Percentiles rank a stretch among this genome's conserved stretches.
Conservation (phyloP, 2,797 vertebrate species). For the Crax fasciolata region DNA sequence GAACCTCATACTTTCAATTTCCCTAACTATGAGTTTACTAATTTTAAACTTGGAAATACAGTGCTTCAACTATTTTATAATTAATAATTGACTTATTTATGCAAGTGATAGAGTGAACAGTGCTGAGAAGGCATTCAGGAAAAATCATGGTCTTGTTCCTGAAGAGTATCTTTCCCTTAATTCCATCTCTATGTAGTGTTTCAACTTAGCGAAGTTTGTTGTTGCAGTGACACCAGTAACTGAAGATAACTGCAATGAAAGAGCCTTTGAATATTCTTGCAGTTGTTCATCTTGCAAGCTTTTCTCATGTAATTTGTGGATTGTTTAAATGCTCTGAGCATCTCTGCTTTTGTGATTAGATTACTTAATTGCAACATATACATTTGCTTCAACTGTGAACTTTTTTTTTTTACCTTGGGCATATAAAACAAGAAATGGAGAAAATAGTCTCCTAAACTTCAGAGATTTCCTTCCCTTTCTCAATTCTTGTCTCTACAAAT, state of each 20-base stretch:
- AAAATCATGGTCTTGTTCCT: background rate
- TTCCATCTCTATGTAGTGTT: background rate
- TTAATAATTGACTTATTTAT: background rate
- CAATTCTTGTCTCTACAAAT: background rate
- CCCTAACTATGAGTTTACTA: background rate
- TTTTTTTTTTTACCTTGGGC: background rate
- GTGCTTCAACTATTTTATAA: background rate
- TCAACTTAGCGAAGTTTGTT: background rate
- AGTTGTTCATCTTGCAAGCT: background rate
- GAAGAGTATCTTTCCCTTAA: background rate
- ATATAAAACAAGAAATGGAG: background rate
- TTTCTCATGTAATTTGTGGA: background rate
- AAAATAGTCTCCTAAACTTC: background rate
- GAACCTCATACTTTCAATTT: background rate
- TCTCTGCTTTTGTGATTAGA: background rate
- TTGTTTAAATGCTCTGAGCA: background rate
- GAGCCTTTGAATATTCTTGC: background rate
- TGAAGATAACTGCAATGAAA: background rate
- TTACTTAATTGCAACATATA: background rate
- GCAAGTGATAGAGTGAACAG: background rate
- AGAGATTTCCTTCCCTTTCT: background rate
- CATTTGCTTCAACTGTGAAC: background rate
- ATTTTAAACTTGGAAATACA: background rate
- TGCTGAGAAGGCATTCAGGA: background rate
- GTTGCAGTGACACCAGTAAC: background rate